Percentiles rank a stretch among this genome's conserved stretches.
Conservation (phyloP, 2,888 invertebrate species). For the Calephelis perditalis region DNA sequence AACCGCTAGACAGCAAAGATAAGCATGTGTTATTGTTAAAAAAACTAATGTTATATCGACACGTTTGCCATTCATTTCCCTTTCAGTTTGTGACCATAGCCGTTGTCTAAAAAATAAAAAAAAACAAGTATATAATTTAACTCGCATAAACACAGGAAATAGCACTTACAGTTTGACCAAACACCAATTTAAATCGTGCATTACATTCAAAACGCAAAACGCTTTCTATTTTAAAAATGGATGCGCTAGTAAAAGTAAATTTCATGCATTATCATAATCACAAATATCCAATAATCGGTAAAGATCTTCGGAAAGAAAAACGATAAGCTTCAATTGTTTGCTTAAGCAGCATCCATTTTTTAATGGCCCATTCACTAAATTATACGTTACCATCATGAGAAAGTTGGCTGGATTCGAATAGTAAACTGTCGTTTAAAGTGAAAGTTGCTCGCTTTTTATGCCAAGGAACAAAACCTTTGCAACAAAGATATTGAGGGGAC, state of each 20-base stretch:
- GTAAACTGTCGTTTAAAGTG: slow-evolving; percentile 52
- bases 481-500: slow-evolving; percentile 6
- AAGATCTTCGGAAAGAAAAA: slow-evolving; percentile 49
- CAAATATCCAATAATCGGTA: slow-evolving; percentile 45
- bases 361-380: slow-evolving; percentile 59
- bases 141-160: neutral
- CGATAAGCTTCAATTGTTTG: slow-evolving; percentile 51
- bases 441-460: slow-evolving; percentile 44
- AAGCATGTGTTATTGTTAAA: no score
- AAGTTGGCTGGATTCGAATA: slow-evolving; percentile 57
- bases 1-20: no score
- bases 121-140: no score
- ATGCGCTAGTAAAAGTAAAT: slow-evolving; percentile 42
- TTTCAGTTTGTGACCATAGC: no score
- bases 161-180: neutral
- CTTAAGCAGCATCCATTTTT: slow-evolving; percentile 46
- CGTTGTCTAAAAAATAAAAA: no score
- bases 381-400: slow-evolving; percentile 58
- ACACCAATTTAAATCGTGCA: neutral
- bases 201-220: slow-evolving; percentile 34
- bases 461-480: slow-evolving; percentile 23
- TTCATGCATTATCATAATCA: slow-evolving; percentile 56
- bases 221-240: slow-evolving; percentile 49
- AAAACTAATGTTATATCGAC: no score
- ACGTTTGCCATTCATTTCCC: no score